Evolutionary conservation across 2,888 invertebrate genomes (phyloP).

Genomic region (Apantesis nais): DNA sequence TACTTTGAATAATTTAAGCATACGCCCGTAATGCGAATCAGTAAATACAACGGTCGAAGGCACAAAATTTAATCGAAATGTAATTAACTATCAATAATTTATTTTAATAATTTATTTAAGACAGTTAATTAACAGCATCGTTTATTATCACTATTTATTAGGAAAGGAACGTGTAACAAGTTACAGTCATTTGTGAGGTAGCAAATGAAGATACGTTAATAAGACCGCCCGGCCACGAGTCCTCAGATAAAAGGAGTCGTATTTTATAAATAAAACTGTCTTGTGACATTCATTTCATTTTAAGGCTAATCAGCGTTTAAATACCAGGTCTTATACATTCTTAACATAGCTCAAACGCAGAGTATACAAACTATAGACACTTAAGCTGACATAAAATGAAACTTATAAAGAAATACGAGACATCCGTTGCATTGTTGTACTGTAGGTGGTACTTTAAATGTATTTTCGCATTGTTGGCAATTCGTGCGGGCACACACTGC

Average conservation of each 20-base stretch:
- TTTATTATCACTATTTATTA: conserved; percentile 64
- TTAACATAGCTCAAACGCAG: conserved; percentile 44
- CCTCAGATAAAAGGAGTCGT: conserved; percentile 47
- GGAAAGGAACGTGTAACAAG: conserved; percentile 41
- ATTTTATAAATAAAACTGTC: conserved; percentile 47
- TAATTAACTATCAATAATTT: conserved; percentile 63
- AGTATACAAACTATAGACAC: conserved; percentile 31
- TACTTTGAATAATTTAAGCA: conserved; percentile 71
- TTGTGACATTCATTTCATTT: conserved; percentile 42
- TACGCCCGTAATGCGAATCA: conserved; percentile 61
- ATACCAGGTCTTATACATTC: conserved; percentile 58
- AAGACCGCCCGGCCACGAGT: conserved; percentile 43
- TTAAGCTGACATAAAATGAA: conserved; percentile 69
- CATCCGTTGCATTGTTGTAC: conserved; percentile 66
- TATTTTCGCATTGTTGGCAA: conserved; percentile 78
- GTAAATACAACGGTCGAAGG: conserved; percentile 17
- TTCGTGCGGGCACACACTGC: conserved; percentile 62
- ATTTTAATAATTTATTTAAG: too few relatives aligned
- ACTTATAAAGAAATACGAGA: conserved; percentile 73
- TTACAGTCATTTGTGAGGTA: conserved; percentile 56
- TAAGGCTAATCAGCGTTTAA: conserved; percentile 37
- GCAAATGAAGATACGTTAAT: conserved; percentile 61
- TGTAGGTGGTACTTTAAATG: conserved; percentile 75
- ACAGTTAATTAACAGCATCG: conserved; percentile 62
- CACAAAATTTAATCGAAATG: conserved; percentile 58